Base-by-base conservation (phyloP, 35 echinoderm and acorn worm species). In the Apostichopus californicus region DNA sequence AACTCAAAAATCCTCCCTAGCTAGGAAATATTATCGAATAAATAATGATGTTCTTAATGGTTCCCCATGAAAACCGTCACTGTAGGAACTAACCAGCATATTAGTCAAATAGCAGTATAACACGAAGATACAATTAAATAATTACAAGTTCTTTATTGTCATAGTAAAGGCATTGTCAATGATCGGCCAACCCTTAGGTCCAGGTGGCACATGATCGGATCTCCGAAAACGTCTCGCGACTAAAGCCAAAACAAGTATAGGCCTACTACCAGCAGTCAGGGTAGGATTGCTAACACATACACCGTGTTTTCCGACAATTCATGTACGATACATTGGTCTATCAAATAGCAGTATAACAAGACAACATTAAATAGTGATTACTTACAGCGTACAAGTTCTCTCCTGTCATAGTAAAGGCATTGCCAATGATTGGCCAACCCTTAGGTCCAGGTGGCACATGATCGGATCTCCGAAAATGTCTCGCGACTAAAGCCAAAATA, bases 391-490 rank as follows among this genome's bases (percentile, higher is more conserved):
- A 85, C 9, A 85, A 22, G 52, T 85, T 22, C 1, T 59, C 24
- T 14, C 55, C 20, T 59, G 81, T 85, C 81, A 85, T 85, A 6
- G 81, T 85, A 15, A 85, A 17, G 81, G 81, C 81, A 59, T 85
- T 85, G 9, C 81, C 81, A n/a, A 85, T 58, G 55, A 85, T 59
- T 20, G 81, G 81, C 55, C 55, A 59, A 25, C 81, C 81, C 56
- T 17, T 58, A 14, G 81, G 81, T 85, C 81, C 81, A 85, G 81
- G 81, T 22, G 81, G 81, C 14, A 58, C 54, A 23, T 85, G 57
- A 17, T 17, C 17, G 20, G 81, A 55, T 59, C 81, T 85, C 57
- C 55, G 54, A 18, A 85, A 85, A 8, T 59, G 23, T 9, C 55
- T 56, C 14, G 81, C 57, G 5, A 55, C 18, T 58, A 55, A n/a